Evolutionary conservation across 2,888 invertebrate genomes (phyloP).

Genomic region (Cryptophagus acutangulus): DNA sequence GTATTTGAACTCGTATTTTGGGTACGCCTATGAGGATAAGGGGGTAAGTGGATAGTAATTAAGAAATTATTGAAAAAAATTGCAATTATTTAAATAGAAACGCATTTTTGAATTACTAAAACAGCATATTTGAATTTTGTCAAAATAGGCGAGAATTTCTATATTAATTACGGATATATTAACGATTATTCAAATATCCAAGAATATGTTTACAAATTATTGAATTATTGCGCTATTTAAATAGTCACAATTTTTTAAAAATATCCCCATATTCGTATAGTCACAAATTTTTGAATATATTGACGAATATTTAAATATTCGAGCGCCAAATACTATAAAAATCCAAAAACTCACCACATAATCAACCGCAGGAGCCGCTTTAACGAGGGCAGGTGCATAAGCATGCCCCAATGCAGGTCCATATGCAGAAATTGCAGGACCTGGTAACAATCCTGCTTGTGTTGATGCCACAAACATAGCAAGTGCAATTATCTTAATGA

Average conservation of each 20-base stretch:
- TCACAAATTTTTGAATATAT: no score
- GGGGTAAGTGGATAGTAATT: constrained; percentile 3
- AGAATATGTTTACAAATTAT: neutral
- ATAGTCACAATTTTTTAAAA: no score
- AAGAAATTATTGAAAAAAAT: neutral
- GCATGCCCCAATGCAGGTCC: constrained; percentile 16
- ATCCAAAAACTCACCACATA: constrained; percentile 36
- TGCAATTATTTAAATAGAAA: no score
- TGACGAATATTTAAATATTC: no score
- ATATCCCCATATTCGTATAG: no score
- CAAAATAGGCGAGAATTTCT: neutral
- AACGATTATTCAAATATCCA: neutral
- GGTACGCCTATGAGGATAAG: constrained; percentile 47
- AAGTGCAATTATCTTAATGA: constrained; percentile 41
- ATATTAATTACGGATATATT: neutral
- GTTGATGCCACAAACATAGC: constrained; percentile 45
- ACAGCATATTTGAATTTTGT: neutral
- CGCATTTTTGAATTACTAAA: neutral
- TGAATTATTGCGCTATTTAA: no score
- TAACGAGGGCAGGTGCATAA: constrained; percentile 25
- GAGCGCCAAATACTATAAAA: no score
- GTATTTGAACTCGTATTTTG: constrained; percentile 57
- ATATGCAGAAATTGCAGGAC: constrained; percentile 21
- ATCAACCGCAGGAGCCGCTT: constrained; percentile 37
- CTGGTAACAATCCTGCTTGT: constrained; percentile 50